A percentile compares a stretch with the other conserved stretches of the same genome.
Conservation (phyloP, 92 coral and sea anemone genomes). For the Desmophyllum pertusum region DNA sequence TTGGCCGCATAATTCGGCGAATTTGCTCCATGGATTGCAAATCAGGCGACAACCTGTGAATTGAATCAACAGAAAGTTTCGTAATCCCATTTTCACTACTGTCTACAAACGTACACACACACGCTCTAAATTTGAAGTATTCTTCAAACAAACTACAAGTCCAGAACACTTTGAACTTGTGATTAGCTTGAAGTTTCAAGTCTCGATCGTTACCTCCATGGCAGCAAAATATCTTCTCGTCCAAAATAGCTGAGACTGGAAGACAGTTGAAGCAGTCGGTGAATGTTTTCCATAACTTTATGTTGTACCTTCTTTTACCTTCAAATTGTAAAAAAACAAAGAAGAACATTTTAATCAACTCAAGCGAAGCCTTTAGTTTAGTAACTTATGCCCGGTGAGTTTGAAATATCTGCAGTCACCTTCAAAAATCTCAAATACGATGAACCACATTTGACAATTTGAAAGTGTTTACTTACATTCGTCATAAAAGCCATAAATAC, state of each 20-base stretch:
- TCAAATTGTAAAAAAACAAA: constrained; percentile 19
- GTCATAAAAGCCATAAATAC: constrained; percentile 98
- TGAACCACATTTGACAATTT: constrained; percentile 5
- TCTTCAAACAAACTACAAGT: constrained; percentile 13
- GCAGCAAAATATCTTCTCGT: constrained; percentile 98
- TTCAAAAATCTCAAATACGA: constrained; percentile 9
- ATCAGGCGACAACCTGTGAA: constrained; percentile 93
- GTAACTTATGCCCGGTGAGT: neutral
- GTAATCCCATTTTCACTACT: neutral
- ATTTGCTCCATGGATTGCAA: constrained; percentile 99
- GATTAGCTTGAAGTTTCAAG: neutral
- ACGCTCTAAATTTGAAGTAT: constrained; percentile 13
- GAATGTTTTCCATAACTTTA: constrained; percentile 96
- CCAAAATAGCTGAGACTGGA: constrained; percentile 96
- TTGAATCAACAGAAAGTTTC: constrained; percentile 3
- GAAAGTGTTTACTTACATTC: constrained; percentile 84
- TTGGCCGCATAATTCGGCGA: constrained; percentile 97
- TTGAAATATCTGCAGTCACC: neutral
- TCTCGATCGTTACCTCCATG: constrained; percentile 82
- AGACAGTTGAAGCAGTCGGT: constrained; percentile 99
- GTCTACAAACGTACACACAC: neutral
- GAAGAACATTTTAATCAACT: neutral
- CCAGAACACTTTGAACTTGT: neutral
- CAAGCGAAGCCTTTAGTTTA: neutral
- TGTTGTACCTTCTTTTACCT: constrained; percentile 98